Evolutionary conservation across 2,797 vertebrate genomes (phyloP), one percentile per base, ranked within the genome.

Genomic region (Macroramphosus scolopax): DNA sequence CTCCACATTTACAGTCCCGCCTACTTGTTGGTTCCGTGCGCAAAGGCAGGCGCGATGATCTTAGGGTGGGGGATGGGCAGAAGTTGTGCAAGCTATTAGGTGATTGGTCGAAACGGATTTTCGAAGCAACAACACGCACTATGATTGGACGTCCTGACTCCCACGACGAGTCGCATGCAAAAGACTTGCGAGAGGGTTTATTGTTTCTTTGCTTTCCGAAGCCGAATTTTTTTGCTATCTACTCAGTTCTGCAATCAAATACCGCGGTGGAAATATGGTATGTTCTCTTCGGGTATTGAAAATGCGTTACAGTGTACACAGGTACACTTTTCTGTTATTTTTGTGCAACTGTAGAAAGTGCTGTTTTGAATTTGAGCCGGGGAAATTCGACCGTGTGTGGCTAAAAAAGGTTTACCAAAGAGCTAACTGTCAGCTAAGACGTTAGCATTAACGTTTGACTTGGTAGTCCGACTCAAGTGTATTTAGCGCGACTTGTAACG

Each of bases 141-240:
- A 5, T 40, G 52, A 89, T 91, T 91, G 90, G 89, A 30, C 42
- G 0, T 0, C 1, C 0, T 0, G 36, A 12, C 64, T 70, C 60
- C 78, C 80, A 83, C 80, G 68, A 82, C 78, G 83, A 68, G 69
- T 81, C 69, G 70, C 67, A 61, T 54, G 69, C 56, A 68, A 66
- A 81, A 73, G 80, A 75, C 78, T 86, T 75, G 72, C 80, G 52
- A 82, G 75, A 68, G 78, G 89, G 71, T 88, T 89, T 91, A 90
- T 91, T 92, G 89, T 91, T 90, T 90, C 87, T 91, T 64, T 78
- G 83, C 73, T 83, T 84, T 86, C 80, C 71, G 77, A 80, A 86
- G 78, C 80, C 60, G 80, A 85, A 85, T 84, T 81, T 84, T 69
- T 83, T 79, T 80, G 57, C 56, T 56, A 77, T 68, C 72, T 63